Conservation (phyloP, 2,797 vertebrate species). For the Dicrostonyx torquatus region DNA sequence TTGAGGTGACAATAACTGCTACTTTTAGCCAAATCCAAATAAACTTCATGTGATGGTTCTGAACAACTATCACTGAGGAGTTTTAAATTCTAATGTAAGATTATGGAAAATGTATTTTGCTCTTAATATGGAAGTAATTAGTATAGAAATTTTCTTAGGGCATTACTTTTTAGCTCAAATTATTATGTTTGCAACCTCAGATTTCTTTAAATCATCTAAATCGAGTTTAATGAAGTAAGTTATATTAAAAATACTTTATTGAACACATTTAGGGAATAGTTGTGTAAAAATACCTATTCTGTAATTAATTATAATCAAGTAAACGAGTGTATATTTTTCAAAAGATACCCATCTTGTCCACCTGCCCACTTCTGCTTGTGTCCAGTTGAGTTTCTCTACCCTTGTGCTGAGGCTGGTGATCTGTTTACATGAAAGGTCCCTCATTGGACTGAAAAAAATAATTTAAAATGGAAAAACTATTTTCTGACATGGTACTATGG, state of each 20-base stretch:
- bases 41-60: slow-evolving; percentile 78
- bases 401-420: background rate
- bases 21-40: slow-evolving; percentile 81
- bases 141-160: background rate
- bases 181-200: background rate
- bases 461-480: slow-evolving; percentile 44
- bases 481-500: slow-evolving; percentile 45
- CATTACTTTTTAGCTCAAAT: background rate
- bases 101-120: background rate
- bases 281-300: background rate
- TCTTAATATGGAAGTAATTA: background rate
- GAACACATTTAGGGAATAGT: background rate
- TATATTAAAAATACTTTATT: background rate
- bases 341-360: background rate
- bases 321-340: background rate
- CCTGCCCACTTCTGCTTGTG: background rate
- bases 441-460: slow-evolving; percentile 17
- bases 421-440: slow-evolving; percentile 48
- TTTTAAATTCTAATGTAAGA: background rate
- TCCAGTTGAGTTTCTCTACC: background rate
- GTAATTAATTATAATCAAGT: background rate
- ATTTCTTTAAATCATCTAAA: slow-evolving; percentile 28
- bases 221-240: background rate
- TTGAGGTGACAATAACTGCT: slow-evolving; percentile 84
- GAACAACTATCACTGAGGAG: slow-evolving; percentile 76